Conservation (phyloP, 2,797 vertebrate species). For the Coregonus sp. region DNA sequence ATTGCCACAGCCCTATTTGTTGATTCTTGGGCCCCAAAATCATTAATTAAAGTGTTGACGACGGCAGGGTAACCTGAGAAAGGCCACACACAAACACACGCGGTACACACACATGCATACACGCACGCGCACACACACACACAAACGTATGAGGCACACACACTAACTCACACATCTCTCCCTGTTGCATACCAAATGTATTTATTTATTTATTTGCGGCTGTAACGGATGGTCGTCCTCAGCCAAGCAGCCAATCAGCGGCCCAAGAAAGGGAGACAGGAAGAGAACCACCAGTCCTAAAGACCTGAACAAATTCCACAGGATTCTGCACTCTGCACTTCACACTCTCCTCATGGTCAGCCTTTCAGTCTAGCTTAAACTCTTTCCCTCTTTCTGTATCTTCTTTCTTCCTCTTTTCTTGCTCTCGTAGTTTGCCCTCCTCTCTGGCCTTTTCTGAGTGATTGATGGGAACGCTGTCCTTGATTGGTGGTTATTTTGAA, state of each 20-base stretch:
- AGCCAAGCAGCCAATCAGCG: conserved; percentile 61
- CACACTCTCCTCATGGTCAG: neutral
- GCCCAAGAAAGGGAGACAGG: conserved; percentile 46
- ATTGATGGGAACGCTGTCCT: too few relatives aligned
- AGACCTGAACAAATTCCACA: conserved; percentile 47
- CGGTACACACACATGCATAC: neutral
- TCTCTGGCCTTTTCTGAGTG: too few relatives aligned
- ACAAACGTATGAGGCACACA: too few relatives aligned
- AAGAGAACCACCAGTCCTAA: conserved; percentile 50
- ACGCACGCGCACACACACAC: neutral
- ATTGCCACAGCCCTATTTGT: conserved; percentile 65
- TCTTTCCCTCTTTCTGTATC: neutral
- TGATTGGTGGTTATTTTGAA: conserved; percentile 45
- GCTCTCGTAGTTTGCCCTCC: too few relatives aligned
- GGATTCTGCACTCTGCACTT: neutral
- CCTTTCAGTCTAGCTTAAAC: neutral
- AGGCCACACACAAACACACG: conserved; percentile 11
- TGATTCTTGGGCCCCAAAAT: conserved; percentile 74
- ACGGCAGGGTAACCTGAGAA: conserved; percentile 71
- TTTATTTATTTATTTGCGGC: conserved; percentile 76
- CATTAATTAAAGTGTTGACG: conserved; percentile 76
- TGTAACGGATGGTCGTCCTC: conserved; percentile 72
- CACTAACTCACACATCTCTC: neutral
- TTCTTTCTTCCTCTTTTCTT: conserved; percentile 38
- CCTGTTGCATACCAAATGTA: conserved; percentile 76